Percentiles rank a stretch among this genome's conserved stretches.
Evolutionary conservation across 2,113 vertebrate genomes (phyloP).

Genomic region (Rattus rattus): DNA sequence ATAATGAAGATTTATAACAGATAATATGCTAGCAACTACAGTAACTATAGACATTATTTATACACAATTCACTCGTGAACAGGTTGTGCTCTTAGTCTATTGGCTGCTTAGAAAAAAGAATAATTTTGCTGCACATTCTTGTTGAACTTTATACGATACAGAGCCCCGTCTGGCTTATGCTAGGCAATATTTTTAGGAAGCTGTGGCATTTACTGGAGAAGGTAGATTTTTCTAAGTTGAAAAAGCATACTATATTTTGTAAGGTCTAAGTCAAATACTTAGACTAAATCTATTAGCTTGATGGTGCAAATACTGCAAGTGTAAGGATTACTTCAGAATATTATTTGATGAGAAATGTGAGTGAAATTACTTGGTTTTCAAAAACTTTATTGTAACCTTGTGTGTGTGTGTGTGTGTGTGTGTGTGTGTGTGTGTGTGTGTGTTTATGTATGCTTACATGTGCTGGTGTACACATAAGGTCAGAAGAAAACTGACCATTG

Average conservation of each 20-base stretch:
- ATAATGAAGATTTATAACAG: constrained; percentile 77
- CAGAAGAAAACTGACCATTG: neutral
- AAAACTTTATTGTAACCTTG: neutral
- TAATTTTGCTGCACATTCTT: neutral
- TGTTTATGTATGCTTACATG: neutral
- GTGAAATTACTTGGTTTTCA: neutral
- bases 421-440: neutral
- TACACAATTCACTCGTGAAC: constrained; percentile 71
- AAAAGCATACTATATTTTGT: constrained; percentile 11
- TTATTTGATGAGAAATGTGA: neutral
- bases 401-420: neutral
- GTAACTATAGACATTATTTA: constrained; percentile 79
- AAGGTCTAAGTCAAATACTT: constrained; percentile 31
- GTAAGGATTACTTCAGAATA: neutral
- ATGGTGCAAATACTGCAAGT: neutral
- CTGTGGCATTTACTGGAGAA: neutral
- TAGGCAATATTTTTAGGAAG: neutral
- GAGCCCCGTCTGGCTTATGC: neutral
- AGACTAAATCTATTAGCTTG: neutral
- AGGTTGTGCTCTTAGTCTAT: constrained; percentile 13
- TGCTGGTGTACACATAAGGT: neutral
- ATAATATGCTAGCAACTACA: constrained; percentile 73
- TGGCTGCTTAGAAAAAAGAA: neutral
- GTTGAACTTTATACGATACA: neutral
- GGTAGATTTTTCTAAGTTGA: neutral